Base-by-base conservation (phyloP, 2,888 invertebrate species). In the Nomada ferruginata region DNA sequence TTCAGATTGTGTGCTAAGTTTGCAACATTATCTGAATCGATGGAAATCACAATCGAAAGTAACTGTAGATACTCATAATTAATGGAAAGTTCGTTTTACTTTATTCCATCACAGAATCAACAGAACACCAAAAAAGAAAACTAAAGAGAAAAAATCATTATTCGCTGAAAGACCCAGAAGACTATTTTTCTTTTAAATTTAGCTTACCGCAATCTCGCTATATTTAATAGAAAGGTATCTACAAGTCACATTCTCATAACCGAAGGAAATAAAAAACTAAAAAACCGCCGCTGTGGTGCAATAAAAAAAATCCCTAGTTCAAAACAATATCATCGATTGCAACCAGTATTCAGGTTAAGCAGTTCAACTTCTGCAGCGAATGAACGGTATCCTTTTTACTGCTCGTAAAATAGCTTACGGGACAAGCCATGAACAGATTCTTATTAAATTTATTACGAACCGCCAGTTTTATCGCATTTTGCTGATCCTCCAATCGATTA, bases 251-350 rank as follows among this genome's bases (percentile, higher is more conserved):
- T 36, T 36, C 5, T 36, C 36, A 36, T 36, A 36, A 7, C 36
- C 36, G 36, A 29, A 29, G 5, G 29, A 7, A 29, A 7, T 29
- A 7, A 5, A 29, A 23, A 36, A 1, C n/a, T 29, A 60, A 18
- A 1, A 5, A 13, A 2, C 13, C 5, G 13, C 4, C 11, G 9
- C 11, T 13, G 42, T 13, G 42, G 20, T 5, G 4, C 10, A 13
- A 44, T 13, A 10, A 15, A 57, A 55, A 50, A 50, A 26, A 18
- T 9, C 5, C 10, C 13, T 13, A 20, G 15, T 15, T n/a, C 23
- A 18, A 11, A 64, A 50, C 26, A 29, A 26, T 64, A 50, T 29
- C 64, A 64, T 64, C 64, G 64, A 64, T 64, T 50, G 50, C 50
- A 11, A 5, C 11, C n/a, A 18, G 50, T 50, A 64, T 64, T 64